Conservation (phyloP, 2,113 vertebrate genomes). For the Dryoscopus gambensis region DNA sequence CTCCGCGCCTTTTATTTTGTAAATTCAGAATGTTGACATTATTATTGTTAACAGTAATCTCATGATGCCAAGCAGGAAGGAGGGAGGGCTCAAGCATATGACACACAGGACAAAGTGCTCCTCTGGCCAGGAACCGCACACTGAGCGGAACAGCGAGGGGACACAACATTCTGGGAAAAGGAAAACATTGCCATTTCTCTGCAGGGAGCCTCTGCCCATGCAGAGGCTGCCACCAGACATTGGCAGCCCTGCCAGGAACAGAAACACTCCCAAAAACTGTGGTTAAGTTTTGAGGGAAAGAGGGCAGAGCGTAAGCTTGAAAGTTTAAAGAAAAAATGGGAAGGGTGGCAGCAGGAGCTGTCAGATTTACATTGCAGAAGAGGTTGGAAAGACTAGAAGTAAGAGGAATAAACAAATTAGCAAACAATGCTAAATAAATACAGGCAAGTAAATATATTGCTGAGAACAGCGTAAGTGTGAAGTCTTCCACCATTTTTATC, state of each 20-base stretch:
- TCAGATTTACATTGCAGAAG: neutral
- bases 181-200: neutral
- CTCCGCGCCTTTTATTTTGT: neutral
- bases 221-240: neutral
- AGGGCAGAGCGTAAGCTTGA: neutral
- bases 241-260: neutral
- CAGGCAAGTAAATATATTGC: neutral
- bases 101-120: neutral
- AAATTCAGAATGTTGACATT: neutral
- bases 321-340: neutral
- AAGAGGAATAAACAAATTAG: neutral
- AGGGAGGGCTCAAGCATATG: neutral
- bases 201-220: neutral
- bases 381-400: neutral
- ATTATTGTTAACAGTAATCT: neutral
- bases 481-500: neutral
- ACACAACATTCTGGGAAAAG: neutral
- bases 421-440: neutral
- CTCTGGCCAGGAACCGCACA: neutral
- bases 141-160: neutral
- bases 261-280: neutral
- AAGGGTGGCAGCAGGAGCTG: neutral
- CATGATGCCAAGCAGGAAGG: constrained; percentile 11
- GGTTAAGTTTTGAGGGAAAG: neutral
- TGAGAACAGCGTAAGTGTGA: neutral